Evolutionary conservation across 1,140 invertebrate genomes (phyloP).

Genomic region (Rhysida immarginata): DNA sequence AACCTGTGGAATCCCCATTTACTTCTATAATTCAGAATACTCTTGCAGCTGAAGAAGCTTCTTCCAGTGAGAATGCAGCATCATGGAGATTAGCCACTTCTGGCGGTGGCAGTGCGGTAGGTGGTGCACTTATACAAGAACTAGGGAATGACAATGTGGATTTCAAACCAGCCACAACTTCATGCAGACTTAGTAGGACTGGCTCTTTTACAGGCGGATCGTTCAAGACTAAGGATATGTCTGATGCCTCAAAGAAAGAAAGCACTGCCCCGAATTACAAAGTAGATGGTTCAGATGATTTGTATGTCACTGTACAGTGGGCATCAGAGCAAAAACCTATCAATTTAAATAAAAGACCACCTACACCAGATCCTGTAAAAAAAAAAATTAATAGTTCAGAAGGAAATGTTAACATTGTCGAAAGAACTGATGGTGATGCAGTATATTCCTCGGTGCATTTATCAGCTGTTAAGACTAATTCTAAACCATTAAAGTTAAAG

Average conservation of each 20-base stretch:
- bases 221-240: not conserved
- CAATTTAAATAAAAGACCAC: too few relatives aligned
- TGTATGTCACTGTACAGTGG: slow-evolving; percentile 1
- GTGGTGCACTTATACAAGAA: not conserved
- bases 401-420: not conserved
- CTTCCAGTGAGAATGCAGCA: not conserved
- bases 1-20: too few relatives aligned
- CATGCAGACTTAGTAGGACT: not conserved
- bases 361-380: too few relatives aligned
- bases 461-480: not conserved
- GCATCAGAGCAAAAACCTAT: not conserved
- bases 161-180: not conserved
- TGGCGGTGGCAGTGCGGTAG: not conserved
- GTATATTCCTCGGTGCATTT: not conserved
- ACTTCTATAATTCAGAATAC: too few relatives aligned
- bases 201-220: not conserved
- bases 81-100: not conserved
- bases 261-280: not conserved
- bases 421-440: not conserved
- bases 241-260: not conserved
- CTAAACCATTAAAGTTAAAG: too few relatives aligned
- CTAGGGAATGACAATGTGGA: not conserved
- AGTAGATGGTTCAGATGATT: not conserved
- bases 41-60: too few relatives aligned
- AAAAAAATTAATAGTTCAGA: too few relatives aligned